A percentile compares a stretch with the other conserved stretches of the same genome.
Evolutionary conservation across 2,888 invertebrate genomes (phyloP).

Genomic region (Sarcophaga variegata): DNA sequence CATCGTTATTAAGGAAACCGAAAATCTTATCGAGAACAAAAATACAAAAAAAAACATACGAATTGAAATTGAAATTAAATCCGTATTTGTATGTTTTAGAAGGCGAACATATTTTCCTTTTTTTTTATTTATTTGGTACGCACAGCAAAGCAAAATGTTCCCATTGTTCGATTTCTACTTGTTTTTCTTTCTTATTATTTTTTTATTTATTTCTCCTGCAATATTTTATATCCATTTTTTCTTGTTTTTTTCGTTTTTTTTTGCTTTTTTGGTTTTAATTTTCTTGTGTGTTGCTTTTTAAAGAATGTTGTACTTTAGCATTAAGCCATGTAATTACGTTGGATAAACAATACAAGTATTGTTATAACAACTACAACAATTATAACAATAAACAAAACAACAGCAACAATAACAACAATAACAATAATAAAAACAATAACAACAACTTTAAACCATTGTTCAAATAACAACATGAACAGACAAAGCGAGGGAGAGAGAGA

Average conservation of each 20-base stretch:
- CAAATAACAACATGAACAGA: background rate
- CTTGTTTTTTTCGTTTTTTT: background rate
- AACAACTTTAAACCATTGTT: background rate
- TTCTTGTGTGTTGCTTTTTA: background rate
- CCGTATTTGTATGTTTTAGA: background rate
- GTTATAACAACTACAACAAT: constrained; percentile 3
- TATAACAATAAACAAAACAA: background rate
- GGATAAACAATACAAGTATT: constrained; percentile 41
- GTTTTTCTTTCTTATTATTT: background rate
- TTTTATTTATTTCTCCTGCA: background rate
- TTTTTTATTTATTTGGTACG: background rate
- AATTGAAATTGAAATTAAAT: background rate
- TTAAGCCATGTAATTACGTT: constrained; percentile 58
- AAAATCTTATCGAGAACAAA: no score
- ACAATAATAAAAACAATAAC: constrained; percentile 7
- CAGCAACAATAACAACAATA: constrained; percentile 6
- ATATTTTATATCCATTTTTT: constrained; percentile 24
- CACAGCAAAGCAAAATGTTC: background rate
- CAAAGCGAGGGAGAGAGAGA: background rate
- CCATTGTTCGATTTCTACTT: background rate
- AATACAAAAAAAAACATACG: background rate
- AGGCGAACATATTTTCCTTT: background rate
- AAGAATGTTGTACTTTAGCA: constrained; percentile 51
- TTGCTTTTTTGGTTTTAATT: constrained; percentile 17
- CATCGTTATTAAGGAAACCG: no score